These are phyloP conservation scores for Lates calcarifer DNA, from an alignment of 2,113 vertebrate genomes.

Conservation along the genomic window DNA sequence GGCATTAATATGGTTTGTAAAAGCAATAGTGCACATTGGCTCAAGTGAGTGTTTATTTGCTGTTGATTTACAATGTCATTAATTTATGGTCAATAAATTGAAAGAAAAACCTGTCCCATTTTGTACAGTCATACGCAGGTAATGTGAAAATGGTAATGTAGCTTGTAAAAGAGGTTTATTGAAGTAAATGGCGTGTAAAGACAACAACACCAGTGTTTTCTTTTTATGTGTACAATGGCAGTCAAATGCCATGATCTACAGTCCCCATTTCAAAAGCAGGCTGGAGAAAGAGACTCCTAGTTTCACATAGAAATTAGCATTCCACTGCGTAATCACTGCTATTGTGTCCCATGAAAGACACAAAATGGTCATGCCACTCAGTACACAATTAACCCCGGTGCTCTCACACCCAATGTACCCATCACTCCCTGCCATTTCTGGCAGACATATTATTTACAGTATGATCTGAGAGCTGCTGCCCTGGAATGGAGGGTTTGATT, in stretches of 20 bases:
- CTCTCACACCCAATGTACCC: constrained; percentile 64
- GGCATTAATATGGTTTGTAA: neutral
- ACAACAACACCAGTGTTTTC: constrained; percentile 18
- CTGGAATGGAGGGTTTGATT: constrained; percentile 69
- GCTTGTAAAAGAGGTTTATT: neutral
- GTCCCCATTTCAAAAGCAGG: constrained; percentile 16
- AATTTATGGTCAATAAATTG: neutral
- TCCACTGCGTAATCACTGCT: constrained; percentile 54
- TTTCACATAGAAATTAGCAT: constrained; percentile 54
- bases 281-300: constrained; percentile 18
- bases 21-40: neutral
- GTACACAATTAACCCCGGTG: constrained; percentile 63
- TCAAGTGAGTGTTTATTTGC: neutral
- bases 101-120: neutral
- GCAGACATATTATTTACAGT: constrained; percentile 71
- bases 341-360: constrained; percentile 66
- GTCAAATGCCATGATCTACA: constrained; percentile 23
- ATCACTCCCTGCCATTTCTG: constrained; percentile 51
- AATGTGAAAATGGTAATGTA: constrained; percentile 17
- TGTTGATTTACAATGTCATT: neutral
- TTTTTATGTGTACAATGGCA: constrained; percentile 30
- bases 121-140: neutral
- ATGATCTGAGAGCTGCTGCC: constrained; percentile 61
- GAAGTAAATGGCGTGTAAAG: constrained; percentile 3
- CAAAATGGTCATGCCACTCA: constrained; percentile 48